phyloP scores from a whole-genome alignment of 1,140 invertebrate species.

The Heliconius eleuchia region DNA sequence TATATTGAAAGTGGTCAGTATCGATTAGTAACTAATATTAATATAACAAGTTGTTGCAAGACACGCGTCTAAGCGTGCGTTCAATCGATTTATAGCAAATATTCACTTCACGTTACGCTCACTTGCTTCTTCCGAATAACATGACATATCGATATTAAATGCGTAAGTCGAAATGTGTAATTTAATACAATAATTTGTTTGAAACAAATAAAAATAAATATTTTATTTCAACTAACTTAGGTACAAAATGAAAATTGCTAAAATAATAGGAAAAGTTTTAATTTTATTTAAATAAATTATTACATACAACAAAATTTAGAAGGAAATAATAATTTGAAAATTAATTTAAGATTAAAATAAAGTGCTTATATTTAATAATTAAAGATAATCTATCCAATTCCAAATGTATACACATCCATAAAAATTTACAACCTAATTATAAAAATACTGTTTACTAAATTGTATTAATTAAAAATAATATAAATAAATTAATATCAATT shows the following conservation, averaged over 20 bases:
- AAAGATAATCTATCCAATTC: background rate
- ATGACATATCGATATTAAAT: background rate
- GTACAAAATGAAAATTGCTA: background rate
- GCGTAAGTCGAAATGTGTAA: background rate
- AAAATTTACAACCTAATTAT: background rate
- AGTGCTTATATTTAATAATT: background rate
- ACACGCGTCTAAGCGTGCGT: constrained; percentile 15
- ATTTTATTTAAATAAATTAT: background rate
- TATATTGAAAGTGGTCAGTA: background rate
- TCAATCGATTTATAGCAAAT: constrained; percentile 12
- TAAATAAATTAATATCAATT: background rate
- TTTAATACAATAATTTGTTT: background rate
- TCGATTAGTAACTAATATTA: background rate
- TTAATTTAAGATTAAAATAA: background rate
- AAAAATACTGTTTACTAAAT: constrained; percentile 1
- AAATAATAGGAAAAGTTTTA: background rate
- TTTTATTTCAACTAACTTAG: too few species aligned
- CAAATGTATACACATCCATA: background rate
- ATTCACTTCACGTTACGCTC: constrained; percentile 22
- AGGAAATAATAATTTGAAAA: background rate
- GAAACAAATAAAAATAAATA: too few species aligned
- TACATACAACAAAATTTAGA: background rate
- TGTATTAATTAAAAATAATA: background rate
- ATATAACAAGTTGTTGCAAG: constrained; percentile 8
- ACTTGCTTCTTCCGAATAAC: constrained; percentile 20